Evolutionary conservation across 2,888 invertebrate species (phyloP).

Genomic region (Pachymerium ferrugineum): DNA sequence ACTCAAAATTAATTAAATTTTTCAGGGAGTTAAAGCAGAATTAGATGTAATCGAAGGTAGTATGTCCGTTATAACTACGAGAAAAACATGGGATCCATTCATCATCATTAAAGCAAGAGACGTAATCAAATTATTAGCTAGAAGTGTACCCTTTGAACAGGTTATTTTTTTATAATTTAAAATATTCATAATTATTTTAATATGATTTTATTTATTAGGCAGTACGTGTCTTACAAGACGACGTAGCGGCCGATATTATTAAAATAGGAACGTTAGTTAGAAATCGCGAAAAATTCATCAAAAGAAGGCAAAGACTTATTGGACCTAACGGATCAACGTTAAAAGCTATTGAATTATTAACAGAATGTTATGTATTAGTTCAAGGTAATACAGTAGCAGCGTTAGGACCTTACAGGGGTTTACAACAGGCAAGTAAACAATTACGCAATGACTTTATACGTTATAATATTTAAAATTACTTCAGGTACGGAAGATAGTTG

Average conservation of each 20-base stretch:
- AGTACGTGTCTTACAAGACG: slow-evolving; percentile 63
- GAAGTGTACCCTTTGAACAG: slow-evolving; percentile 96
- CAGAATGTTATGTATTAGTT: slow-evolving; percentile 91
- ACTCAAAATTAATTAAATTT: neutral
- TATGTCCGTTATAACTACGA: slow-evolving; percentile 87
- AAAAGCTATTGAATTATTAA: slow-evolving; percentile 89
- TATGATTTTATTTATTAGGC: slow-evolving; percentile 42
- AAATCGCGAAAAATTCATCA: slow-evolving; percentile 90
- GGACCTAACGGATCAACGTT: slow-evolving; percentile 97
- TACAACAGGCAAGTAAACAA: slow-evolving; percentile 48
- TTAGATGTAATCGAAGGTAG: slow-evolving; percentile 89
- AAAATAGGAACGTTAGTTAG: slow-evolving; percentile 87
- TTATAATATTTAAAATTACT: slow-evolving; percentile 30
- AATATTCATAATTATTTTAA: neutral
- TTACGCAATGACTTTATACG: neutral
- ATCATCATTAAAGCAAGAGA: slow-evolving; percentile 94
- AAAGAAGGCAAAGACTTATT: slow-evolving; percentile 86
- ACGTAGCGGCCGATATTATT: slow-evolving; percentile 88
- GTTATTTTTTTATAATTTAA: no score
- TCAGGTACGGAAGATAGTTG: slow-evolving; percentile 67
- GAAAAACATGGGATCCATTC: slow-evolving; percentile 98
- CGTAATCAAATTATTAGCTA: slow-evolving; percentile 85
- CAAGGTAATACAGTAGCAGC: slow-evolving; percentile 97
- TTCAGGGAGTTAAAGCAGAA: slow-evolving; percentile 67
- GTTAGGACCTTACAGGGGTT: slow-evolving; percentile 89